Conservation (phyloP, 2,113 vertebrate species). For the Sinocyclocheilus anshuiensis region DNA sequence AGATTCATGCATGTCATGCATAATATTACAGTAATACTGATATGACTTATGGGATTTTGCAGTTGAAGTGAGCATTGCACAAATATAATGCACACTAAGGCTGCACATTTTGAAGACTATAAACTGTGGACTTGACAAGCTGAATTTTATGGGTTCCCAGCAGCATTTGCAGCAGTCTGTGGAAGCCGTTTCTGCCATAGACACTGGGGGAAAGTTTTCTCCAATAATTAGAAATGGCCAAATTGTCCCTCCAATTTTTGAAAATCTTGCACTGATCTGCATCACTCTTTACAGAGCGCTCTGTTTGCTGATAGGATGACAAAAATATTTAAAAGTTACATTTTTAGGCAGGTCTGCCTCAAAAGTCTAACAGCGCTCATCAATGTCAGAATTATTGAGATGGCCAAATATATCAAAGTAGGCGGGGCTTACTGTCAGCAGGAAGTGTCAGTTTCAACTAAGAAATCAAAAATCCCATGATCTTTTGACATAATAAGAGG, state of each 20-base stretch:
- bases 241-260: not conserved
- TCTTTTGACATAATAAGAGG: too few species aligned
- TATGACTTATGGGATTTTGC: not conserved
- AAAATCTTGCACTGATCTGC: too few species aligned
- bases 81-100: not conserved
- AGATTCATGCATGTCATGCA: slow-evolving; percentile 4
- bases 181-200: not conserved
- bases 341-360: too few species aligned
- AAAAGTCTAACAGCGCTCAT: too few species aligned
- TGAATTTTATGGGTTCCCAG: not conserved
- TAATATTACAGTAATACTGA: slow-evolving; percentile 19
- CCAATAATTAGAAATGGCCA: not conserved
- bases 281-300: too few species aligned
- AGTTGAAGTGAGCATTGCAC: not conserved
- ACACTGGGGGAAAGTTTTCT: not conserved
- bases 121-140: not conserved
- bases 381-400: too few species aligned
- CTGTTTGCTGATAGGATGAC: too few species aligned
- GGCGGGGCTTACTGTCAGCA: too few species aligned
- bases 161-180: not conserved
- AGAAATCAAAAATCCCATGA: too few species aligned
- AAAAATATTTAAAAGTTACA: too few species aligned
- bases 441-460: too few species aligned
- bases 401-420: too few species aligned
- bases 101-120: slow-evolving; percentile 11